Evolutionary conservation across 1,140 invertebrate genomes (phyloP), one percentile per base, ranked within the genome.

Genomic region (Homarus americanus): DNA sequence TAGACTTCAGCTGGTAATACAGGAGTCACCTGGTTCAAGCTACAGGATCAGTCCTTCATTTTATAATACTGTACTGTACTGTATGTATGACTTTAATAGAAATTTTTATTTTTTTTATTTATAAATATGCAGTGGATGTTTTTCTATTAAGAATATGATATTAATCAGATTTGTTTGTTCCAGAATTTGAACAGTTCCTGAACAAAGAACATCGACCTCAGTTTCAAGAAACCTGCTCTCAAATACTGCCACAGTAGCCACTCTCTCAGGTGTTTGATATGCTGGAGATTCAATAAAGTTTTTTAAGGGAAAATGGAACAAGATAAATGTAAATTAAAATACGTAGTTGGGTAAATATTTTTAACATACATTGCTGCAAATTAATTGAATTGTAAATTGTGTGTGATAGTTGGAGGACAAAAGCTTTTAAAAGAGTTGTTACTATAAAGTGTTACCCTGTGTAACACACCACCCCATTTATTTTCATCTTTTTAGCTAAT

Each of bases 151-250:
- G 3, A 17, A 58, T 2, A 17, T 12, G 17, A 58, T 58, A 58
- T 20, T 58, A 58, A 58, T 58, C 0, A 7, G 17, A 24, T 58
- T 58, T 58, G 4, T 69, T 44, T n/a, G 38, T 84, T 44, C 38
- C n/a, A 84, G 82, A 84, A 28, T 72, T 84, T 41, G 36, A 72
- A 72, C 63, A 72, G 20, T 84, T 84, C 49, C 66, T 84, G 63
- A 72, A 44, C 3, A 34, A 34, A 41, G 82, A 84, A 15, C 58
- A 84, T 72, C 63, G 40, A 73, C 24, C n/a, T 24, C 40, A 41
- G 82, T 84, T 84, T 49, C 28, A 72, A 38, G 36, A 53, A 32
- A 44, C 49, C 38, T 76, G 73, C 4, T 69, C 32, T 17, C 36
- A 72, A 38, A 44, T 41, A 41, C 40, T 28, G 17, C 63, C 36